These are phyloP conservation scores for Ligdia adustata DNA, from an alignment of 2,888 invertebrate species.

Conservation along the genomic window DNA sequence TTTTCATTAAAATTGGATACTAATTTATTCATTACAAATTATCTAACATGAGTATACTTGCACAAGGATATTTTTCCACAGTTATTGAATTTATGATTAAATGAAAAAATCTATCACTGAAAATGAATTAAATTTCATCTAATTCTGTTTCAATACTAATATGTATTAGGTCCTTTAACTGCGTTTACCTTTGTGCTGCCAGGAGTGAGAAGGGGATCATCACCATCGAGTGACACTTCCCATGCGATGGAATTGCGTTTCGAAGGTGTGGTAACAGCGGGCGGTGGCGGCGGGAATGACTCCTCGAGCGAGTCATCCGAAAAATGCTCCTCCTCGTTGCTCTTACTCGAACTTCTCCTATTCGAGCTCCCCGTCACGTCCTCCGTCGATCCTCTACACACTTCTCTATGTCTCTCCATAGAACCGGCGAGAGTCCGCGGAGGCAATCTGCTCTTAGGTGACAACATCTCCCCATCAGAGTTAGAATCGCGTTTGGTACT, in stretches of 20 bases:
- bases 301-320: constrained; percentile 94
- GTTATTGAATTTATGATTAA: too few species aligned
- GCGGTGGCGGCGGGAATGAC: constrained; percentile 87
- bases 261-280: constrained; percentile 82
- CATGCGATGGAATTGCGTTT: constrained; percentile 93
- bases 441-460: constrained; percentile 83
- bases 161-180: too few species aligned
- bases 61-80: too few species aligned
- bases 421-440: constrained; percentile 88
- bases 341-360: constrained; percentile 62
- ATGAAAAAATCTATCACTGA: too few species aligned
- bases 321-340: constrained; percentile 85
- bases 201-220: constrained; percentile 87
- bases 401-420: constrained; percentile 91
- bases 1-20: background rate
- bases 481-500: constrained; percentile 65
- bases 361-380: constrained; percentile 67
- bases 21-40: too few species aligned
- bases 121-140: too few species aligned
- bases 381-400: constrained; percentile 86
- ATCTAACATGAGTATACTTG: too few species aligned
- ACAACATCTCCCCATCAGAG: constrained; percentile 74
- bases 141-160: too few species aligned
- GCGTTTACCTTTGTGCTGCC: constrained; percentile 86
- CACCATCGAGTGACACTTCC: constrained; percentile 92